These are phyloP conservation scores for Calvadosia cruxmelitensis DNA, from an alignment of 30 jellyfish, hydroid and myxozoan species.

Conservation along the genomic window DNA sequence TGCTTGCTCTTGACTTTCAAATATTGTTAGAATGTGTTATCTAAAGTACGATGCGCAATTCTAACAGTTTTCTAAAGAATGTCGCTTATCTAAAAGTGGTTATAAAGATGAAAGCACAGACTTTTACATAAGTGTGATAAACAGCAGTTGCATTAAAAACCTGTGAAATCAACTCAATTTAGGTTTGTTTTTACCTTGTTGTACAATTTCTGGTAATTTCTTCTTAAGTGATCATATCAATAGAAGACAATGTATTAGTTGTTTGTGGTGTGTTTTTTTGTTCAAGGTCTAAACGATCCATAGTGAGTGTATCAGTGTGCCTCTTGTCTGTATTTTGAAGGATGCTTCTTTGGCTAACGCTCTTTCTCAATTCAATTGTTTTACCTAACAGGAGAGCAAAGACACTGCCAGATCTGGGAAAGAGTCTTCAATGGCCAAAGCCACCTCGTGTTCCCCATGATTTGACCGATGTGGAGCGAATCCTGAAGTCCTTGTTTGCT, in stretches of 20 bases:
- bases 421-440: conserved; percentile 78
- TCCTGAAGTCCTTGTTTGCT: conserved; percentile 53
- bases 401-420: conserved; percentile 59
- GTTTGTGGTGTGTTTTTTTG: not conserved
- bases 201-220: too few relatives aligned
- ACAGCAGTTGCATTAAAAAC: too few relatives aligned
- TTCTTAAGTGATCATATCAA: too few relatives aligned
- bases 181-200: too few relatives aligned
- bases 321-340: not conserved
- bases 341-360: not conserved
- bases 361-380: not conserved
- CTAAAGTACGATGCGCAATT: not conserved
- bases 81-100: too few relatives aligned
- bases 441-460: conserved; percentile 45
- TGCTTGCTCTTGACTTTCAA: not conserved
- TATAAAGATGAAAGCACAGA: too few relatives aligned
- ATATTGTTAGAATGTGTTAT: not conserved
- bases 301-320: not conserved
- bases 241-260: too few relatives aligned
- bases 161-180: too few relatives aligned
- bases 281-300: not conserved
- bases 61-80: too few relatives aligned
- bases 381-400: conserved; percentile 57
- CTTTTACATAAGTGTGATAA: too few relatives aligned
- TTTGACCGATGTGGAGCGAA: conserved; percentile 36